Evolutionary conservation across 2,888 invertebrate genomes (phyloP).

Genomic region (Pediacus dermestoides): DNA sequence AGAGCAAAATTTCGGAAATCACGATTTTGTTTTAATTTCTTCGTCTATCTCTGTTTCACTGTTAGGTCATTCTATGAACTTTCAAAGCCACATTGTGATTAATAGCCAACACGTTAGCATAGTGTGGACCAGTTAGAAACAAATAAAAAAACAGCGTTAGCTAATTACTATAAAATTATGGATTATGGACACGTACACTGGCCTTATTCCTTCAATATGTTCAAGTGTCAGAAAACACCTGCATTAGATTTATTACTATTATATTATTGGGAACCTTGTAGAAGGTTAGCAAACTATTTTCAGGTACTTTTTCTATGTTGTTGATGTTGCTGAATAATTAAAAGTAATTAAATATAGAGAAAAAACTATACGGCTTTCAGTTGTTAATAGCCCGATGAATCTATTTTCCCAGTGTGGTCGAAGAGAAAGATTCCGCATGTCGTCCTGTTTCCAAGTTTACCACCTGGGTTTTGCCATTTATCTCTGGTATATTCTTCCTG

Average conservation of each 20-base stretch:
- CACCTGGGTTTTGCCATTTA: slow-evolving; percentile 38
- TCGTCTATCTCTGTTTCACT: too few relatives aligned
- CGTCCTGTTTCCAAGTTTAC: slow-evolving; percentile 28
- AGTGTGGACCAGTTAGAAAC: slow-evolving; percentile 28
- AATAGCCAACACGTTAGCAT: slow-evolving; percentile 33
- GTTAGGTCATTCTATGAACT: slow-evolving; percentile 21
- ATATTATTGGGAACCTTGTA: too few relatives aligned
- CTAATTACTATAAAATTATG: slow-evolving; percentile 36
- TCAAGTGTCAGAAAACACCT: slow-evolving; percentile 31
- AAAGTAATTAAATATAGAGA: too few relatives aligned
- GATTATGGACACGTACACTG: slow-evolving; percentile 37
- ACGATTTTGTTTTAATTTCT: too few relatives aligned
- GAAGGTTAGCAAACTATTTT: too few relatives aligned
- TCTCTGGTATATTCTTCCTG: slow-evolving; percentile 31
- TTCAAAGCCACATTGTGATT: slow-evolving; percentile 30
- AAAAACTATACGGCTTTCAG: too few relatives aligned
- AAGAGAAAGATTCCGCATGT: slow-evolving; percentile 12
- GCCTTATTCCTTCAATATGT: slow-evolving; percentile 31
- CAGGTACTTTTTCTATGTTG: too few relatives aligned
- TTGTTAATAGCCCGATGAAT: too few relatives aligned
- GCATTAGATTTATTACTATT: slow-evolving; percentile 20
- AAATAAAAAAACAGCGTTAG: slow-evolving; percentile 30
- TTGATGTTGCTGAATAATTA: too few relatives aligned
- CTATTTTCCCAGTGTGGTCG: slow-evolving; percentile 21
- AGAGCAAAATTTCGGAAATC: slow-evolving; percentile 28